A percentile compares a stretch with the other conserved stretches of the same genome.
Conservation (phyloP, 2,888 invertebrate species). For the Ectobius pallidus region DNA sequence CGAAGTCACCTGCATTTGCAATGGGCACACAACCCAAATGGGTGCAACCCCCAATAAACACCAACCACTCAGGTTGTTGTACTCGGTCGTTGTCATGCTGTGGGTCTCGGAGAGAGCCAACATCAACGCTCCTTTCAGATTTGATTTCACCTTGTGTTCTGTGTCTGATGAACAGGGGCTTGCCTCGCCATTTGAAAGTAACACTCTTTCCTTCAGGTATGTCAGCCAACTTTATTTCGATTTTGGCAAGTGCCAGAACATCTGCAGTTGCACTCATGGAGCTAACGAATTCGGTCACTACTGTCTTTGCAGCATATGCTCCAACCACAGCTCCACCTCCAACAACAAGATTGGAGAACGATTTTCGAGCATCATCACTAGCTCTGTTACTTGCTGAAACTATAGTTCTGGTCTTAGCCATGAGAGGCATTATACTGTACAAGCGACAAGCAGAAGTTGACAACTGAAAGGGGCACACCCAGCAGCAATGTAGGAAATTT, state of each 20-base stretch:
- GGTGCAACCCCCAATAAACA: slow-evolving; percentile 95
- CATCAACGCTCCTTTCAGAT: slow-evolving; percentile 73
- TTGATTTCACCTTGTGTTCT: slow-evolving; percentile 68
- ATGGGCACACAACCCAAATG: slow-evolving; percentile 98
- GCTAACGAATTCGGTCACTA: slow-evolving; percentile 80
- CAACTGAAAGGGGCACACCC: too few relatives aligned
- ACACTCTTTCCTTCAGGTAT: slow-evolving; percentile 95
- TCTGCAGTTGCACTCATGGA: slow-evolving; percentile 92
- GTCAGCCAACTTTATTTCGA: slow-evolving; percentile 88
- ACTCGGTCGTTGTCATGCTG: slow-evolving; percentile 81
- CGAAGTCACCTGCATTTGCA: slow-evolving; percentile 87
- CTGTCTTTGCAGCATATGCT: slow-evolving; percentile 83
- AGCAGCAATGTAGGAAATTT: too few relatives aligned
- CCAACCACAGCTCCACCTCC: slow-evolving; percentile 77
- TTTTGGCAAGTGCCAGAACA: slow-evolving; percentile 93
- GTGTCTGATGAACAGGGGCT: slow-evolving; percentile 75
- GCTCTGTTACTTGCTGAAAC: slow-evolving; percentile 61
- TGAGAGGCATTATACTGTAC: too few relatives aligned
- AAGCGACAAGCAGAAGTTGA: too few relatives aligned
- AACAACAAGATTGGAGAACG: slow-evolving; percentile 83
- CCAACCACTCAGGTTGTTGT: slow-evolving; percentile 87
- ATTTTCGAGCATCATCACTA: slow-evolving; percentile 69
- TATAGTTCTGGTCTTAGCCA: too few relatives aligned
- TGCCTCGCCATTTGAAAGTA: slow-evolving; percentile 99
- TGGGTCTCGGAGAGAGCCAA: slow-evolving; percentile 85